Evolutionary conservation across 1,140 invertebrate species (phyloP), one percentile per base, ranked within the genome.

Genomic region (Hesperophylax magnus): DNA sequence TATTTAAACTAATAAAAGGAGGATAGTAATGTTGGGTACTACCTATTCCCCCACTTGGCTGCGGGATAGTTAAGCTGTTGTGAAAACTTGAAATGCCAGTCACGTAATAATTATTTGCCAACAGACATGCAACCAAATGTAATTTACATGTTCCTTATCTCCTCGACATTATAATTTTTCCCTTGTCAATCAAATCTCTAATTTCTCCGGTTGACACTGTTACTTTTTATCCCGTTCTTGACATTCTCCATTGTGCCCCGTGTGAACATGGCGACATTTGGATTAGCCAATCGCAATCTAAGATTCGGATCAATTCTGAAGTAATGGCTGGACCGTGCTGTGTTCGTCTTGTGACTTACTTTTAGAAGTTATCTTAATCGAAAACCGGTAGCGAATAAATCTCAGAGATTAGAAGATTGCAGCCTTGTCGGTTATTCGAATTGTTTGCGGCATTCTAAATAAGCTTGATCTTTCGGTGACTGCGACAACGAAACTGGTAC

Each of bases 261-360:
- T 65, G 61, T 65, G 61, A 65, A 65, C 61, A 65, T 17, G 61
- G 61, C 27, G 61, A 27, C 61, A 65, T 65, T 65, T 65, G 34
- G 61, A 34, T 65, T 27, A 31, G 61, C 24, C 61, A 65, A 65
- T 65, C 61, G 18, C 61, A 17, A 15, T 65, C 27, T 39, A 6
- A 39, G 34, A 39, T 39, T 39, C 34, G 8, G 61, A 65, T 65
- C 17, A 5, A 31, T 8, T 65, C 61, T 5, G 11, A 24, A 31
- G 61, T 60, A 58, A 20, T 60, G 34, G 7, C 17, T 20, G 22
- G 56, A 60, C 22, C 17, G n/a, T 14, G 8, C 22, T 7, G 61
- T 3, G 61, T 65, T 17, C 24, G 61, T 9, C 24, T 11, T 15
- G 20, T 65, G 27, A 22, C 18, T 60, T 20, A 18, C 56, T 60